These are phyloP conservation scores for Petrocephalus microphthalmus DNA, from an alignment of 2,113 vertebrate genomes.

Conservation along the genomic window DNA sequence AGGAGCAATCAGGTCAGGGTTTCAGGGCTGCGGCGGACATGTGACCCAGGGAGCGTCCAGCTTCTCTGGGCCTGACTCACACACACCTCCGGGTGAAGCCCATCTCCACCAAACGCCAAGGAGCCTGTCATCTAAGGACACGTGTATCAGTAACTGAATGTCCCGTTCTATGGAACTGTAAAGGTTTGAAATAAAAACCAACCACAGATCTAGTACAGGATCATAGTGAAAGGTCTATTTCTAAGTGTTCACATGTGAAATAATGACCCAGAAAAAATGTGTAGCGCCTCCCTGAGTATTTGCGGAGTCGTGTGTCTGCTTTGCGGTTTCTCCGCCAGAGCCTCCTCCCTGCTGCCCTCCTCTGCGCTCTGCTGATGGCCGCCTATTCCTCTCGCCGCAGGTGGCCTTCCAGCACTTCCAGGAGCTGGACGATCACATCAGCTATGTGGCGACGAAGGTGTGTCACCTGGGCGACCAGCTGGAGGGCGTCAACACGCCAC, in stretches of 20 bases:
- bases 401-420: constrained; percentile 99
- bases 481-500: constrained; percentile 95
- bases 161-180: background rate
- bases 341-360: background rate
- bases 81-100: background rate
- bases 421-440: constrained; percentile 96
- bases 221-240: too few relatives aligned
- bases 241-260: background rate
- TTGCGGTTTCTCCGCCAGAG: background rate
- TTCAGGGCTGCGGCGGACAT: background rate
- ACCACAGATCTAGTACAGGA: background rate
- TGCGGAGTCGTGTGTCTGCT: background rate
- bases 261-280: background rate
- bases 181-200: background rate
- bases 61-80: background rate
- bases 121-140: background rate
- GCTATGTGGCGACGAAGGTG: constrained; percentile 97
- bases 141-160: background rate
- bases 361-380: background rate
- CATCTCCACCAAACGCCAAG: background rate
- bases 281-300: background rate
- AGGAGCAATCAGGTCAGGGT: constrained; percentile 90
- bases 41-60: background rate
- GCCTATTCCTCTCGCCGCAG: constrained; percentile 53
- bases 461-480: constrained; percentile 97